Evolutionary conservation across 2,888 invertebrate species (phyloP).

Genomic region (Agriopis marginaria): DNA sequence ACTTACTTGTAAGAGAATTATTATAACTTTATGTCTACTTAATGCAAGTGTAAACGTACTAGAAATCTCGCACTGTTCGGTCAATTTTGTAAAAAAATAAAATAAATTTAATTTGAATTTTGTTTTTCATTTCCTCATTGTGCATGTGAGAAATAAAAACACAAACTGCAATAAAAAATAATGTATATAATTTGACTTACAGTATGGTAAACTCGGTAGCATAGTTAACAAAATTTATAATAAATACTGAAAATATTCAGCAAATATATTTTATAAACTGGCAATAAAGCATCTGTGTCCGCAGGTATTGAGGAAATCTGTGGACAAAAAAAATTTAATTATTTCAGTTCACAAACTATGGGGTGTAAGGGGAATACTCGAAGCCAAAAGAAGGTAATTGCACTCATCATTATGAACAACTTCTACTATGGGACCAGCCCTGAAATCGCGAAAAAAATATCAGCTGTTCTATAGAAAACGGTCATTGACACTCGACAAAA

Average conservation of each 20-base stretch:
- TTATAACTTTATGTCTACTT: slow-evolving; percentile 86
- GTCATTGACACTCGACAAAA: no score
- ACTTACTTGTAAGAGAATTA: slow-evolving; percentile 85
- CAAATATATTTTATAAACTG: slow-evolving; percentile 82
- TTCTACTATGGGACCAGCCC: no score
- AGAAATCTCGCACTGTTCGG: slow-evolving; percentile 87
- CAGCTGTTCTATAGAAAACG: no score
- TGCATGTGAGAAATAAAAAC: slow-evolving; percentile 60
- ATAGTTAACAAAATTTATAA: slow-evolving; percentile 84
- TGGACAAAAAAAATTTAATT: slow-evolving; percentile 53
- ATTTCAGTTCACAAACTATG: slow-evolving; percentile 1
- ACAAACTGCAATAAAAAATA: slow-evolving; percentile 81
- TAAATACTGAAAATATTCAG: slow-evolving; percentile 85
- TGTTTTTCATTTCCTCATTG: slow-evolving; percentile 63
- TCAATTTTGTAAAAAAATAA: slow-evolving; percentile 86
- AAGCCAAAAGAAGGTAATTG: no score
- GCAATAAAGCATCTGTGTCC: slow-evolving; percentile 83
- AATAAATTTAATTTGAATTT: slow-evolving; percentile 81
- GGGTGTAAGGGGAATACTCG: no score
- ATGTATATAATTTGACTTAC: slow-evolving; percentile 85
- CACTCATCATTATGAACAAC: no score
- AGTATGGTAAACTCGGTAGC: slow-evolving; percentile 84
- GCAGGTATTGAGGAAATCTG: slow-evolving; percentile 70
- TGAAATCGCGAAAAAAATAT: no score
- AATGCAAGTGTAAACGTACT: slow-evolving; percentile 87